These are phyloP conservation scores for Prunella himalayana DNA, from an alignment of 2,113 vertebrate genomes.

Conservation along the genomic window DNA sequence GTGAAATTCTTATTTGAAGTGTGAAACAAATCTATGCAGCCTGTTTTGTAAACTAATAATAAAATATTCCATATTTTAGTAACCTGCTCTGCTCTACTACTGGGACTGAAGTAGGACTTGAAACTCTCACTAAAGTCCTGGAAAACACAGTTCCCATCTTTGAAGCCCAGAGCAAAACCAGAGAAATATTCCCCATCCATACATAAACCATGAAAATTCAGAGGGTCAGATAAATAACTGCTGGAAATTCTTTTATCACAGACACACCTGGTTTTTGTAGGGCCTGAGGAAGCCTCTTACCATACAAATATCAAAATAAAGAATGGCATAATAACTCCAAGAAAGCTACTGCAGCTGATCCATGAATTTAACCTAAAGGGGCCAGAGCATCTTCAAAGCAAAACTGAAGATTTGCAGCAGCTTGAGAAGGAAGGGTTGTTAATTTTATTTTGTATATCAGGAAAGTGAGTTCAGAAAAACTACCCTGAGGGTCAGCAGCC, in stretches of 20 bases:
- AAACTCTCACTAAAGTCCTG: not conserved
- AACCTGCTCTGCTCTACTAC: not conserved
- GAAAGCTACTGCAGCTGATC: not conserved
- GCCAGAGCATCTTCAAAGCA: not conserved
- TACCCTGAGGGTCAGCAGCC: not conserved
- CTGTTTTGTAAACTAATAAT: not conserved
- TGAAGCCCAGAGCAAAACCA: not conserved
- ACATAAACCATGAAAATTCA: not conserved
- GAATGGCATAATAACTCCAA: not conserved
- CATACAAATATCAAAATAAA: not conserved
- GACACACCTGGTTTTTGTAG: not conserved
- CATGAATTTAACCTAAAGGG: not conserved
- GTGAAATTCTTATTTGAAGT: not conserved
- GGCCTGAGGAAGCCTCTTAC: not conserved
- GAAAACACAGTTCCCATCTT: not conserved
- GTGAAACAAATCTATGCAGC: not conserved
- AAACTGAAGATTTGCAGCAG: not conserved
- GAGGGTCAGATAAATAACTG: not conserved
- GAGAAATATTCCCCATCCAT: not conserved
- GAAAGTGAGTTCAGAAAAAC: not conserved
- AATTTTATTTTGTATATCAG: not conserved
- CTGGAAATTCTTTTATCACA: not conserved
- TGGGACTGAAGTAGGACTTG: not conserved
- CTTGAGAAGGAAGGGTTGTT: not conserved
- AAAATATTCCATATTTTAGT: not conserved